Evolutionary conservation across 2,797 vertebrate genomes (phyloP), one percentile per base, ranked within the genome.

Genomic region (Enteromius fasciolatus): DNA sequence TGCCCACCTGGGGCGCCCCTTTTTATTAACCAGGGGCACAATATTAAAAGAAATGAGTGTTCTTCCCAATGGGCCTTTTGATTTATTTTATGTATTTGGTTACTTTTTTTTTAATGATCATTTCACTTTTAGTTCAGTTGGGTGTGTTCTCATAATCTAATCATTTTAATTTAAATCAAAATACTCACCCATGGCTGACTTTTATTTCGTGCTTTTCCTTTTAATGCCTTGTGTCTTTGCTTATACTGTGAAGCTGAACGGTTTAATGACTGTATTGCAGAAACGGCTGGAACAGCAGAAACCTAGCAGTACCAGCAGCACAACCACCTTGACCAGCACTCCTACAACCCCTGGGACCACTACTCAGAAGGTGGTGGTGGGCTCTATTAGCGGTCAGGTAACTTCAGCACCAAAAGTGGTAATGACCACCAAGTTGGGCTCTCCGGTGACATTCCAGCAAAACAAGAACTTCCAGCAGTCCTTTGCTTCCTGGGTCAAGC

Each of bases 381-480:
- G 95, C 69, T 91, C 95, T n/a, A 87, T 96, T 69, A 85, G 91
- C 0, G 93, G 95, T 83, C 92, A 95, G 0, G 94, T 96, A 28
- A 94, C 96, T 25, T 86, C 96, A 0, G 97, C 96, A 87, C 92
- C 97, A 39, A 99, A 99, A 94, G 96, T 99, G 90, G 96, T 98
- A 1, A 95, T 99, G 50, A 92, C 97, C 83, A 96, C 97, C 78
- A 99, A 98, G 91, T 94, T 98, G 87, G 94, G 95, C 44, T 96
- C 98, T 87, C 95, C 97, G 1, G 97, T 98, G 61, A 94, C 97
- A 88, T 98, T 99, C 94, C 97, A 98, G 84, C 97, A 97, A 87
- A 97, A 97, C 93, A 98, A 98, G 93, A 99, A 97, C 93, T 99
- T 99, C 90, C 97, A 99, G 67, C 97, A 99, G 73, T 98, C 97